A percentile compares a stretch with the other conserved stretches of the same genome.
phyloP scores from a whole-genome alignment of 2,113 vertebrate species.

The Silurus glanis region DNA sequence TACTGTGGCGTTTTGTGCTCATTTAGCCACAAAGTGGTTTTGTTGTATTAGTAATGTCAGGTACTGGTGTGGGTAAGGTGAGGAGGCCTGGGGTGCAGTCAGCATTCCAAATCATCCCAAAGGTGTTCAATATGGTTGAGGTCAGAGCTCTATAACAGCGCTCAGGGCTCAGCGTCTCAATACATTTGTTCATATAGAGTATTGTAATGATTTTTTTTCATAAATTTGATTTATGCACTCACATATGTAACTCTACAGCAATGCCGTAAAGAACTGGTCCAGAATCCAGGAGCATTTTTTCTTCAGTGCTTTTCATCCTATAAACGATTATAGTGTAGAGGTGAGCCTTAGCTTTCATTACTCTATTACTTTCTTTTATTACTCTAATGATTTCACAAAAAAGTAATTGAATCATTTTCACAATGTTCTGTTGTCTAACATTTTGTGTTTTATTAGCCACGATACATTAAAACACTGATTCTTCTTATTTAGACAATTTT shows the following conservation, averaged over 20 bases:
- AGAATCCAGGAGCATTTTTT: slow-evolving; percentile 96
- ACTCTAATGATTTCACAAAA: neutral
- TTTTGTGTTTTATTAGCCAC: neutral
- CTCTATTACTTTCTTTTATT: neutral
- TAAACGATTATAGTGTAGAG: slow-evolving; percentile 54
- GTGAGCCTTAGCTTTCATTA: slow-evolving; percentile 3
- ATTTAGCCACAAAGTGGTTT: too few relatives aligned
- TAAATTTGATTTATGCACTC: neutral
- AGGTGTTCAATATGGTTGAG: too few relatives aligned
- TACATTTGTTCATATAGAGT: too few relatives aligned
- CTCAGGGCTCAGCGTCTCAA: too few relatives aligned
- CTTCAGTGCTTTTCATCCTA: slow-evolving; percentile 67
- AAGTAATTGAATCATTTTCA: neutral
- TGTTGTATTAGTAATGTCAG: too few relatives aligned
- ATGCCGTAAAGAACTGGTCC: slow-evolving; percentile 89
- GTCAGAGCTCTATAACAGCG: too few relatives aligned
- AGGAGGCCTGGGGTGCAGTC: too few relatives aligned
- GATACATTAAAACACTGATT: neutral
- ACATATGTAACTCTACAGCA: slow-evolving; percentile 69
- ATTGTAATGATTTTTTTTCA: neutral
- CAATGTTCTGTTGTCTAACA: neutral
- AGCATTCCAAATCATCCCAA: too few relatives aligned
- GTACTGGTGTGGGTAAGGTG: too few relatives aligned
- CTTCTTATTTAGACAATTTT: slow-evolving; percentile 82
- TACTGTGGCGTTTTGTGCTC: too few relatives aligned